Evolutionary conservation across 2,113 vertebrate genomes (phyloP).

Genomic region (Grallaria varia): DNA sequence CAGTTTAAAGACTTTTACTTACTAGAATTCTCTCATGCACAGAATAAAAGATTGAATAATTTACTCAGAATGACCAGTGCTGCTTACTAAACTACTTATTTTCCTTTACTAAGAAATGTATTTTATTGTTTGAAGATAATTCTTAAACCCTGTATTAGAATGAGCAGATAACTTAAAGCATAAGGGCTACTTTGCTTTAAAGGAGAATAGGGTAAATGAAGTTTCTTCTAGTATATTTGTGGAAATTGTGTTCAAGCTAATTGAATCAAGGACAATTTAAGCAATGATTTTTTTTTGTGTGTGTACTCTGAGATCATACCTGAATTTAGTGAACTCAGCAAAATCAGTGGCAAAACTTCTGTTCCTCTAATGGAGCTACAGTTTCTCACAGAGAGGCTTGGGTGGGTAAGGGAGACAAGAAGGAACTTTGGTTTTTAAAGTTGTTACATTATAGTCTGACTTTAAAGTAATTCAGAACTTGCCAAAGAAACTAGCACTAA

Average conservation of each 20-base stretch:
- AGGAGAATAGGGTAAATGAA: neutral
- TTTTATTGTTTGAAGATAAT: neutral
- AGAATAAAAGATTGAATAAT: neutral
- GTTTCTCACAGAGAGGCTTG: neutral
- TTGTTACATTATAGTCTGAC: neutral
- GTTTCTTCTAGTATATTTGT: neutral
- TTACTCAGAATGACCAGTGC: neutral
- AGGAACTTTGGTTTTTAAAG: neutral
- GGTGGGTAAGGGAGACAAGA: neutral
- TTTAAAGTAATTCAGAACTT: neutral
- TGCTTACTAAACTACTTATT: neutral
- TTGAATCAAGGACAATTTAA: neutral
- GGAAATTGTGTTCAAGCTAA: neutral
- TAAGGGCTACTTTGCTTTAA: neutral
- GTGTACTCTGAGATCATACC: neutral
- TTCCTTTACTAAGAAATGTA: neutral
- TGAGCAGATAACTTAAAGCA: neutral
- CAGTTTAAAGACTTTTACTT: neutral
- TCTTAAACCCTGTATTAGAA: neutral
- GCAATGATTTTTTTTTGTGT: neutral
- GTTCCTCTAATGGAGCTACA: neutral
- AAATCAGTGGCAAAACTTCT: neutral
- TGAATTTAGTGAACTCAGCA: neutral
- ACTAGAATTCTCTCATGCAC: neutral
- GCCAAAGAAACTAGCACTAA: conserved; percentile 28